Conservation (phyloP, 1,140 invertebrate species). For the Drosophila repleta region DNA sequence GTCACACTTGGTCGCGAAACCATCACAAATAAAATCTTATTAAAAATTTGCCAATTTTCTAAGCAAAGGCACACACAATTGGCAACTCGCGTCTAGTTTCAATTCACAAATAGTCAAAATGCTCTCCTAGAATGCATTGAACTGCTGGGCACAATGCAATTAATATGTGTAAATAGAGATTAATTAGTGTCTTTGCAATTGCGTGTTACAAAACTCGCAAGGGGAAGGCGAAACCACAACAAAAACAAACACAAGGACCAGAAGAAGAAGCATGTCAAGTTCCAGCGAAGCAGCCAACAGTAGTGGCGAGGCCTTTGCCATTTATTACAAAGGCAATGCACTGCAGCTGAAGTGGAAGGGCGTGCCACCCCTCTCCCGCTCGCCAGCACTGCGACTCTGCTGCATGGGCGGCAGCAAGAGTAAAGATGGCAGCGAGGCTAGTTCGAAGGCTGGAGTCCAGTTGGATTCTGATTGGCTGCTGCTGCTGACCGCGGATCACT, state of each 20-base stretch:
- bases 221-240: conserved; percentile 21
- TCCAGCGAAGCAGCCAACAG: conserved; percentile 18
- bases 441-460: neutral
- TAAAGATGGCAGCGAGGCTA: neutral
- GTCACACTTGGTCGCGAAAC: conserved; percentile 52
- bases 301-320: conserved; percentile 48
- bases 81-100: neutral
- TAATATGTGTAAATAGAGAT: conserved; percentile 30
- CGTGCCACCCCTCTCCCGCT: conserved; percentile 54
- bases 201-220: conserved; percentile 49
- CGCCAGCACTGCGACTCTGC: conserved; percentile 60
- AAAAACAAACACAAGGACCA: conserved; percentile 18
- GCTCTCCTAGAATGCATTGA: conserved; percentile 17
- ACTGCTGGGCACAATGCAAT: conserved; percentile 15
- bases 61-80: neutral
- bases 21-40: conserved; percentile 66
- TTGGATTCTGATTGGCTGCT: conserved; percentile 36
- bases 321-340: conserved; percentile 48
- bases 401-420: conserved; percentile 14
- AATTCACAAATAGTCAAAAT: conserved; percentile 3
- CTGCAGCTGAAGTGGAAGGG: conserved; percentile 64
- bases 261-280: conserved; percentile 24
- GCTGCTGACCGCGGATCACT: conserved; percentile 68
- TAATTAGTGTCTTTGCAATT: conserved; percentile 36
- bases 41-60: conserved; percentile 38